Evolutionary conservation across 2,888 invertebrate genomes (phyloP), one percentile per base, ranked within the genome.

Genomic region (Agrochola circellaris): DNA sequence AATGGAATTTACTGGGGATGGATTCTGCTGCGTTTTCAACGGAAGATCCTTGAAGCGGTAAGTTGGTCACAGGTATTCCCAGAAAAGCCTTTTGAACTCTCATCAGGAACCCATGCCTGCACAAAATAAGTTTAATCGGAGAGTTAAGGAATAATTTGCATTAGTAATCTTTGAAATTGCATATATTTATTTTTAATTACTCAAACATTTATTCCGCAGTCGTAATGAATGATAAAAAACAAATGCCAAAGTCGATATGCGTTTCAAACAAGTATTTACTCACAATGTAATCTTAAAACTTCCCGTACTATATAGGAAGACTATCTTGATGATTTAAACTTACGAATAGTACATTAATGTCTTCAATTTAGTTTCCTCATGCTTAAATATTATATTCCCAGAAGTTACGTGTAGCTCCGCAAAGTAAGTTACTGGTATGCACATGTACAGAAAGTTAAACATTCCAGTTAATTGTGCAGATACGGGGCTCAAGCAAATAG

Each of bases 11-110:
- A 97, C 97, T 4, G 94, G 94, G 48, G 96, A 97, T 73, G 97
- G 97, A 1, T 97, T 93, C 88, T 97, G 97, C 87, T 97, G 97
- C 77, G 93, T 95, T 1, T 97, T 97, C 84, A 97, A 97, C 62
- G 95, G 93, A 45, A 89, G 92, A 64, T 96, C 83, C 13, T 70
- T 83, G 26, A 82, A 70, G 48, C 51, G 82, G 83, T 76, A 54
- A 62, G 48, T 11, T 42, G 3, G 5, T 13, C 7, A 20, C 0
- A 30, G 3, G 0, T 4, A 26, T 70, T 34, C 17, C 1, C 1
- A 9, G 26, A 13, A 60, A 75, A 56, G 17, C 3, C 34, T 54
- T 34, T 67, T 54, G 3, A 54, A 34, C 7, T 56, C 34, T 17
- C 54, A n/a, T 17, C 4, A 11, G 23, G 0, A 67, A 23, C 6